A percentile compares a stretch with the other conserved stretches of the same genome.
Conservation (phyloP, 2,888 invertebrate genomes). For the Anarsia innoxiella region DNA sequence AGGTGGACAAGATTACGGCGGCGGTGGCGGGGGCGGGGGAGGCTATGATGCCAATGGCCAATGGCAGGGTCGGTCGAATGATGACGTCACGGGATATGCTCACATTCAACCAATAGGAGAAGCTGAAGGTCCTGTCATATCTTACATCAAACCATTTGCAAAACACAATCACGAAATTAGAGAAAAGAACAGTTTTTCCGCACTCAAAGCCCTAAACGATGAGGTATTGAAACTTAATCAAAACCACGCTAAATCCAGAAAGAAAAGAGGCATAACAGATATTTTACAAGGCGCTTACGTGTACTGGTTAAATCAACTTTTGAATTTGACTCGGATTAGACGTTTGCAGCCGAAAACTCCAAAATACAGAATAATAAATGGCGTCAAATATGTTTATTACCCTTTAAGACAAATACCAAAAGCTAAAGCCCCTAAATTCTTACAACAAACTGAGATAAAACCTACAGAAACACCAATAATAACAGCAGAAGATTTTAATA, state of each 20-base stretch:
- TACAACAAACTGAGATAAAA: conserved; percentile 25
- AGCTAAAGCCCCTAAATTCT: conserved; percentile 35
- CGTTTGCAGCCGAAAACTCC: conserved; percentile 33
- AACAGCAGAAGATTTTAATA: conserved; percentile 54
- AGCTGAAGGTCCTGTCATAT: conserved; percentile 26
- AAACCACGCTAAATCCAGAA: conserved; percentile 31
- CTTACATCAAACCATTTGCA: conserved; percentile 37
- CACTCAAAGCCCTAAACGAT: conserved; percentile 23
- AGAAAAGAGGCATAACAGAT: conserved; percentile 49
- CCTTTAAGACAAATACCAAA: conserved; percentile 38
- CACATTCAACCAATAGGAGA: neutral
- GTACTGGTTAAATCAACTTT: conserved; percentile 48
- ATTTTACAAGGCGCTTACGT: conserved; percentile 48
- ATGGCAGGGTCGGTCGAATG: conserved; percentile 62
- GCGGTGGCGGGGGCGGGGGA: conserved; percentile 48
- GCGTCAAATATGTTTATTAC: conserved; percentile 52
- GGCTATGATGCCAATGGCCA: conserved; percentile 65
- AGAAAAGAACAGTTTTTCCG: conserved; percentile 16
- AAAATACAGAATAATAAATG: conserved; percentile 52
- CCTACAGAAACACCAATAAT: conserved; percentile 28
- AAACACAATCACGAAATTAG: conserved; percentile 27
- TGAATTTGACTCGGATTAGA: conserved; percentile 37
- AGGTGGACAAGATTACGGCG: conserved; percentile 62
- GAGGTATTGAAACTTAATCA: conserved; percentile 20
- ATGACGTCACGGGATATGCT: conserved; percentile 28